phyloP scores from a whole-genome alignment of 2,888 invertebrate species.

The Eupithecia tripunctaria region DNA sequence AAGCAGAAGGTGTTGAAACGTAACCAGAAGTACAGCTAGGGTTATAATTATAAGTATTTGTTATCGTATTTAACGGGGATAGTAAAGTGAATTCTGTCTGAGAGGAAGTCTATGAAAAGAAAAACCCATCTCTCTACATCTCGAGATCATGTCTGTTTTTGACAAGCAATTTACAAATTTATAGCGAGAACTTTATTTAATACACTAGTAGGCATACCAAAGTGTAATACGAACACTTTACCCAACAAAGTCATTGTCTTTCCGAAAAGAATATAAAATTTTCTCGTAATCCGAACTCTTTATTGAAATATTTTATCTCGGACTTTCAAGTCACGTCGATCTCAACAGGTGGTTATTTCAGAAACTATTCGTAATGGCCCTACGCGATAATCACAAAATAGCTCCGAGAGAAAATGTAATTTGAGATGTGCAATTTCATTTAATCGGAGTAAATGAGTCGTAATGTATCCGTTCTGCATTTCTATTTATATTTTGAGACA shows the following conservation, averaged over 20 bases:
- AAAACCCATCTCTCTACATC: neutral
- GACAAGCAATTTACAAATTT: neutral
- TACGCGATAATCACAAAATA: constrained; percentile 17
- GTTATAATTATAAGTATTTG: no score
- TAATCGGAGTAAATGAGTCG: constrained; percentile 3
- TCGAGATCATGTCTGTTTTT: neutral
- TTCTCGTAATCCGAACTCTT: neutral
- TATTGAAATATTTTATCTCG: constrained; percentile 1
- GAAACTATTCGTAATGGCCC: constrained; percentile 30
- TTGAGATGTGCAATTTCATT: constrained; percentile 24
- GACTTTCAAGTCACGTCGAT: constrained; percentile 18
- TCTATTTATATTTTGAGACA: constrained; percentile 1
- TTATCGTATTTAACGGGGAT: neutral
- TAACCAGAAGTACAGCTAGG: neutral
- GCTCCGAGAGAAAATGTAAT: constrained; percentile 21
- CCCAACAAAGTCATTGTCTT: neutral
- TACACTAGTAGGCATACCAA: neutral
- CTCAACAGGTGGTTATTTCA: constrained; percentile 29
- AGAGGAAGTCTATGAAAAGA: neutral
- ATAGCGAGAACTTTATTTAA: neutral
- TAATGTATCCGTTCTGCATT: constrained; percentile 9
- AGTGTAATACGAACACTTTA: neutral
- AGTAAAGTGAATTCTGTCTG: neutral
- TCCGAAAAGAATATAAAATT: neutral
- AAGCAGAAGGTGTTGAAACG: neutral